These are phyloP conservation scores for Sinocyclocheilus anophthalmus DNA, from an alignment of 2,113 vertebrate species.

Conservation along the genomic window DNA sequence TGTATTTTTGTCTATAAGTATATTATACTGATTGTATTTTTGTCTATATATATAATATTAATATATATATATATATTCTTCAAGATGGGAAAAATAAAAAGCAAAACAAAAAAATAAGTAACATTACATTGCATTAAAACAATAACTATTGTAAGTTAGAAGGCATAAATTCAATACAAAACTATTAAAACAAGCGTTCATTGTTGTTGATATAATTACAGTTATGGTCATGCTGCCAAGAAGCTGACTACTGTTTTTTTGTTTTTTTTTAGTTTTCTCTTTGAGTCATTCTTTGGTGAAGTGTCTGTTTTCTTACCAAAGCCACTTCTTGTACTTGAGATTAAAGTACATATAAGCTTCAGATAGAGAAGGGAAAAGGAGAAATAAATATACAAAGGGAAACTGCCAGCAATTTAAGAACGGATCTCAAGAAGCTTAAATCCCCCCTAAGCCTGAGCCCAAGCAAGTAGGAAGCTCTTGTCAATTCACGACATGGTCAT, in stretches of 20 bases:
- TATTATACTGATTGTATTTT: no score
- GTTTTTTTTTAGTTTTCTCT: not conserved
- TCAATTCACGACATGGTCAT: slow-evolving; percentile 51
- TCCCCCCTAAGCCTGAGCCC: slow-evolving; percentile 49
- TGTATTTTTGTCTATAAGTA: no score
- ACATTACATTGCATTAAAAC: no score
- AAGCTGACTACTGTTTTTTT: slow-evolving; percentile 28
- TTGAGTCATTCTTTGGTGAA: slow-evolving; percentile 30
- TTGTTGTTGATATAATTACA: slow-evolving; percentile 16
- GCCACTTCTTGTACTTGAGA: slow-evolving; percentile 50
- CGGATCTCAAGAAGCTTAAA: slow-evolving; percentile 54
- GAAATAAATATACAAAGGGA: slow-evolving; percentile 36
- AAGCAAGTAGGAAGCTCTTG: slow-evolving; percentile 55
- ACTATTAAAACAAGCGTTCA: not conserved
- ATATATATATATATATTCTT: not conserved
- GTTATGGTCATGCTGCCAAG: slow-evolving; percentile 8
- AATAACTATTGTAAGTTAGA: not conserved
- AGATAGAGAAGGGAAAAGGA: slow-evolving; percentile 27
- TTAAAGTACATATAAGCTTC: slow-evolving; percentile 50
- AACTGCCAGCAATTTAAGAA: slow-evolving; percentile 44
- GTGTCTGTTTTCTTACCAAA: slow-evolving; percentile 44
- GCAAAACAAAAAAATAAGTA: not conserved
- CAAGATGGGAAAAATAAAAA: not conserved
- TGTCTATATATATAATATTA: no score
- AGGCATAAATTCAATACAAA: not conserved